Evolutionary conservation across 1,140 invertebrate genomes (phyloP).

Genomic region (Orussus abietinus): DNA sequence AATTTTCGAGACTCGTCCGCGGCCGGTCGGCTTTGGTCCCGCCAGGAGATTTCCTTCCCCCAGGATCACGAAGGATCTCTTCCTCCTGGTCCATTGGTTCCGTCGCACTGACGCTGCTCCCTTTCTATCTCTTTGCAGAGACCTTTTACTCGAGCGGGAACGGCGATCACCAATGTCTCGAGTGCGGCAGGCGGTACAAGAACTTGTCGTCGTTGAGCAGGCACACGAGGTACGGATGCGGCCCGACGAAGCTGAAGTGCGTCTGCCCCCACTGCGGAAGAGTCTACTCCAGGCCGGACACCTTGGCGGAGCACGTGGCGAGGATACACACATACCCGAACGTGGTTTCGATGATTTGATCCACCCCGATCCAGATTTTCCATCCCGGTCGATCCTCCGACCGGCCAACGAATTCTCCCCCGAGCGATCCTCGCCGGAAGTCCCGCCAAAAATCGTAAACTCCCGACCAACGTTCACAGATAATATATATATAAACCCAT

Average conservation of each 20-base stretch:
- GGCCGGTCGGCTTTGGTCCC: no score
- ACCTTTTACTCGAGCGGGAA: constrained; percentile 18
- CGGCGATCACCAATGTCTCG: constrained; percentile 24
- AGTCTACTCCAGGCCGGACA: constrained; percentile 36
- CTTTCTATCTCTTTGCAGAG: constrained; percentile 38
- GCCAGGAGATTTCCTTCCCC: no score
- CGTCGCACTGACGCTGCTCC: constrained; percentile 30
- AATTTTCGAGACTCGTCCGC: no score
- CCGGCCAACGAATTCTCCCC: no score
- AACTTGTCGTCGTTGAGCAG: constrained; percentile 33
- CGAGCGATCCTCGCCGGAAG: no score
- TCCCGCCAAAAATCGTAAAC: no score
- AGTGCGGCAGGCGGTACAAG: constrained; percentile 39
- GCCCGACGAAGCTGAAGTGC: constrained; percentile 32
- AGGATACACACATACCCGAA: constrained; percentile 22
- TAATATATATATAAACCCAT: no score
- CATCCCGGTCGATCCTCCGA: no score
- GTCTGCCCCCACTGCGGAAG: constrained; percentile 34
- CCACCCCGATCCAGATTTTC: not conserved
- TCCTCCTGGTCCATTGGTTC: no score
- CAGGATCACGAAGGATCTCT: no score
- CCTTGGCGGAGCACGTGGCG: constrained; percentile 32
- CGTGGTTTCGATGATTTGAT: constrained; percentile 21
- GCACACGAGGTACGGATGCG: constrained; percentile 46
- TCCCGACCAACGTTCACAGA: no score